Evolutionary conservation across 1,140 invertebrate species (phyloP).

Genomic region (Hypothenemus hampei): DNA sequence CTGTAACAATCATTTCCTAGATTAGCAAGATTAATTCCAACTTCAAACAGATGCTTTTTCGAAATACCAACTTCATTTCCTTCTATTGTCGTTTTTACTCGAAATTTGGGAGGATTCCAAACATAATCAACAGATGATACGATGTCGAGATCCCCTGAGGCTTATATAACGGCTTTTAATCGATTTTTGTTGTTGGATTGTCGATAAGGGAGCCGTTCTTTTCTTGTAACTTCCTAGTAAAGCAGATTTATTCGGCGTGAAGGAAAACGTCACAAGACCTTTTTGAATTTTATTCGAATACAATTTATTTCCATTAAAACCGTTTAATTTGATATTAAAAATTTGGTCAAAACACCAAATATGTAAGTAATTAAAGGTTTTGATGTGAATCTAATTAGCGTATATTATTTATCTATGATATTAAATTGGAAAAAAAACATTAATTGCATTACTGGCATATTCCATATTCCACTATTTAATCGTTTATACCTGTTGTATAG

Average conservation of each 20-base stretch:
- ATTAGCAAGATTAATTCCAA: not conserved
- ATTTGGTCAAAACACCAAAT: too few relatives aligned
- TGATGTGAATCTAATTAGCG: too few relatives aligned
- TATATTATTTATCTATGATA: too few relatives aligned
- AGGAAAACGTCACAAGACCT: constrained; percentile 5
- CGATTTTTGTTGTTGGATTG: constrained; percentile 22
- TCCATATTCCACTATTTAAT: too few relatives aligned
- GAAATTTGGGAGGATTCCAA: not conserved
- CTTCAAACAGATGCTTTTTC: not conserved
- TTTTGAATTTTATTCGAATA: constrained; percentile 15
- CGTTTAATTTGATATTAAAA: too few relatives aligned
- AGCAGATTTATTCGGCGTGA: constrained; percentile 12
- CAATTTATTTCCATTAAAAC: too few relatives aligned
- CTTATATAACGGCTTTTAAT: constrained; percentile 23
- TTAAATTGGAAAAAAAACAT: too few relatives aligned
- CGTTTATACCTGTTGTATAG: too few relatives aligned
- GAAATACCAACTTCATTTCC: not conserved
- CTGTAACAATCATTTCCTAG: not conserved
- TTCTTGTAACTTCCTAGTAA: constrained; percentile 15
- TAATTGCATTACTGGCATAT: too few relatives aligned
- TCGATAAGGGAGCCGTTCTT: constrained; percentile 15
- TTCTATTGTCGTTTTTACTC: not conserved
- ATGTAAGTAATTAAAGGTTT: too few relatives aligned
- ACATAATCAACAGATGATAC: constrained; percentile 21
- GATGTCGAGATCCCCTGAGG: constrained; percentile 8